Evolutionary conservation across 2,888 invertebrate genomes (phyloP).

Genomic region (Nymphalis urticae): DNA sequence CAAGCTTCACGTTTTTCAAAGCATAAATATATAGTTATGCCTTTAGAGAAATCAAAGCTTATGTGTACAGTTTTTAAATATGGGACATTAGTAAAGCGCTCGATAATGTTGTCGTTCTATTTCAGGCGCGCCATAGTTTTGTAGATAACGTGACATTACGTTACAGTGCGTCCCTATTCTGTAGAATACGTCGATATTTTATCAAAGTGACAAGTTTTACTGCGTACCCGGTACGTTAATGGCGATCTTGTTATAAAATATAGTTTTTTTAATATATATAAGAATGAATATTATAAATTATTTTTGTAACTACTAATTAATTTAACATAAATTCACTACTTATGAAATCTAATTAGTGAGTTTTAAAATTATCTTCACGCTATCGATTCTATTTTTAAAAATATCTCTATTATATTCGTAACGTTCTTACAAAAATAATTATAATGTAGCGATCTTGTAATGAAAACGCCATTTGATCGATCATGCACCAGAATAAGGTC

Average conservation of each 20-base stretch:
- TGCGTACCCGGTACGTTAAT: not conserved
- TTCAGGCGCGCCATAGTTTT: conserved; percentile 30
- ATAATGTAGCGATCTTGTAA: conserved; percentile 11
- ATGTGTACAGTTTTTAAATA: not conserved
- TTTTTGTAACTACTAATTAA: not conserved
- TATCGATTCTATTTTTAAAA: not conserved
- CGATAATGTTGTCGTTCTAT: conserved; percentile 24
- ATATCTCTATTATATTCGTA: not conserved
- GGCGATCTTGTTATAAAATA: too few species aligned
- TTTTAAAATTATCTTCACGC: not conserved
- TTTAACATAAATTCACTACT: not conserved
- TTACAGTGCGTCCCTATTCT: conserved; percentile 32
- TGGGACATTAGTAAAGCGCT: conserved; percentile 12
- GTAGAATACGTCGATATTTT: conserved; percentile 2
- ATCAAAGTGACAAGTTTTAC: not conserved
- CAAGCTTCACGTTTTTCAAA: too few species aligned
- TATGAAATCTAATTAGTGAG: not conserved
- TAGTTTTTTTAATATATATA: too few species aligned
- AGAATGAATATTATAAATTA: not conserved
- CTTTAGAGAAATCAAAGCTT: too few species aligned
- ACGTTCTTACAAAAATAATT: not conserved
- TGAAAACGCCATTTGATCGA: conserved; percentile 12
- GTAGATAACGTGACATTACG: conserved; percentile 34
- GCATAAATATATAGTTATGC: too few species aligned
- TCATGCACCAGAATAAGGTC: conserved; percentile 35